A percentile compares a stretch with the other conserved stretches of the same genome.
Conservation (phyloP, 2,113 vertebrate species). For the Oreamnos americanus region DNA sequence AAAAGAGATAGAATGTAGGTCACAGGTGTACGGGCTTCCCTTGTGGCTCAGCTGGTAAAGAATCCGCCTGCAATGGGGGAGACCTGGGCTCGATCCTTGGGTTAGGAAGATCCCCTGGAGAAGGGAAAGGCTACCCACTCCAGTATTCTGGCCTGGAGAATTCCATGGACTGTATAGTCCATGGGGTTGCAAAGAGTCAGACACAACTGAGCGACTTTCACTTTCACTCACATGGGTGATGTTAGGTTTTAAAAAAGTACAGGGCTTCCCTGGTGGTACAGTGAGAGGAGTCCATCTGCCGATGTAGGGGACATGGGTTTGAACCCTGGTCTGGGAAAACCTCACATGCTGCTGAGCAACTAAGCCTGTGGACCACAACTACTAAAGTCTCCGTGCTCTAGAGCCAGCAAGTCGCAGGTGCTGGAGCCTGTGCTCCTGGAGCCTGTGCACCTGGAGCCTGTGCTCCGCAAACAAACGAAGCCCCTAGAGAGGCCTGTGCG, state of each 20-base stretch:
- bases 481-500: neutral
- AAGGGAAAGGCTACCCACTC: neutral
- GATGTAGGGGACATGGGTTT: neutral
- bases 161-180: neutral
- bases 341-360: neutral
- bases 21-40: neutral
- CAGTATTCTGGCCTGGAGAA: neutral
- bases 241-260: neutral
- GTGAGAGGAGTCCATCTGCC: neutral
- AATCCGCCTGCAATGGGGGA: neutral
- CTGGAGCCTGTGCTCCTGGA: neutral
- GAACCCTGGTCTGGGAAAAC: neutral
- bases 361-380: neutral
- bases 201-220: neutral
- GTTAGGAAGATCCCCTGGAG: neutral
- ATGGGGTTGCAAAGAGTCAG: neutral
- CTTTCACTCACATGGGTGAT: neutral
- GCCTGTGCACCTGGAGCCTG: neutral
- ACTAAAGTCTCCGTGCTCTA: neutral
- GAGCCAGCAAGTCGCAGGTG: neutral
- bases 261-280: neutral
- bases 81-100: neutral
- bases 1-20: neutral
- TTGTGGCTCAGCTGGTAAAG: neutral
- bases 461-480: neutral